Evolutionary conservation across 2,113 vertebrate genomes (phyloP), one percentile per base, ranked within the genome.

Genomic region (Myotis lucifugus): DNA sequence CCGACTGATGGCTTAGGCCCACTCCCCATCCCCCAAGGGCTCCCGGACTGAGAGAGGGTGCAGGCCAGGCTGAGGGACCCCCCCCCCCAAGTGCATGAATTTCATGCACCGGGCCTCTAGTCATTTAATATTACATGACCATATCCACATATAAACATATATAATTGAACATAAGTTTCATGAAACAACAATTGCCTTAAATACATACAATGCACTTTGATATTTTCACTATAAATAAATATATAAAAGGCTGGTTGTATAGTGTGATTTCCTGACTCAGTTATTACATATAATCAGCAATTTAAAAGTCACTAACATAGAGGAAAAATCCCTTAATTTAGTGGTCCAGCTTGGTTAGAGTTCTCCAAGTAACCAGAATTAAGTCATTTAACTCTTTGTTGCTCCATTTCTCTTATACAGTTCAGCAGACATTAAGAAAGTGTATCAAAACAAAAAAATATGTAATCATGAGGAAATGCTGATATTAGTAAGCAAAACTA

Each of bases 401-500:
- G 54, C 59, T 91, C 54, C 40, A 8, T 52, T 88, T 82, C 72
- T 81, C 54, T 74, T 4, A 5, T 10, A 66, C 15, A 74, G 32
- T 37, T 81, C 18, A 88, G 10, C 13, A 76, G 59, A 88, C 32
- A 88, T 5, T 81, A 79, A 61, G 46, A 85, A 95, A 85, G 66
- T 59, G n/a, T 14, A 76, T 52, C 37, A 87, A 48, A 90, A 96
- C 40, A 56, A 84, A 94, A 29, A 87, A 50, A 8, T 17, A 6
- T 46, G 61, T 46, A 42, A 59, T 5, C 52, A 48, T 37, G 25
- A 66, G 32, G 40, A 88, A 94, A 73, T 10, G 79, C 32, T 54
- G 82, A 25, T 69, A 88, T 73, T 32, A 48, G 25, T 76, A 90
- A 87, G 11, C 56, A 93, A 96, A 97, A 91, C 40, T 86, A 86